Percentiles rank a stretch among this genome's conserved stretches.
These are phyloP conservation scores for Butastur rufipennis DNA, from an alignment of 2,113 vertebrate species.

Conservation along the genomic window DNA sequence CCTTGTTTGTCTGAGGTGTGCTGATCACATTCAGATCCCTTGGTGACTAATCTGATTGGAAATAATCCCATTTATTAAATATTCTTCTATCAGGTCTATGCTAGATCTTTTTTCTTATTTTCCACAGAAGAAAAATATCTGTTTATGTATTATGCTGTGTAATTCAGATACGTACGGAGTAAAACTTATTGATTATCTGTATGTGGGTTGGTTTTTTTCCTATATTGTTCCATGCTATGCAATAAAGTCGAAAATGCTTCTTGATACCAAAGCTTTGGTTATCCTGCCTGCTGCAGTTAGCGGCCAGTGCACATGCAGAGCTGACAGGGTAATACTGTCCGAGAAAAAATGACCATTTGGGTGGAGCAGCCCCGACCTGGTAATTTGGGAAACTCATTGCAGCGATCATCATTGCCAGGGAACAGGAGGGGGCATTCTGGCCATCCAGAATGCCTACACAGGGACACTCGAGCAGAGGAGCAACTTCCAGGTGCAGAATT, in stretches of 20 bases:
- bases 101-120: neutral
- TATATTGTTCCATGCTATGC: too few relatives aligned
- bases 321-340: neutral
- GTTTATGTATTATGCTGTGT: rapidly evolving
- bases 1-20: neutral
- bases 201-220: neutral
- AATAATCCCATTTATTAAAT: neutral
- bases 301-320: neutral
- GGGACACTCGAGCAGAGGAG: neutral
- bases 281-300: neutral
- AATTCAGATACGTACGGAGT: neutral
- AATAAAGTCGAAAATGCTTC: neutral
- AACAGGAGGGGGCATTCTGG: neutral
- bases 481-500: neutral
- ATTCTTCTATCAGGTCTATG: neutral
- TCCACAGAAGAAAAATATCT: neutral
- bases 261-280: neutral
- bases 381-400: neutral
- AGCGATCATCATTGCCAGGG: neutral
- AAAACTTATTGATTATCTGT: neutral
- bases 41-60: neutral
- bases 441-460: neutral
- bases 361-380: neutral
- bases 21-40: neutral
- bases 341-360: neutral